Evolutionary conservation across 1,140 invertebrate genomes (phyloP), one percentile per base, ranked within the genome.

Genomic region (Pseudoatta argentina): DNA sequence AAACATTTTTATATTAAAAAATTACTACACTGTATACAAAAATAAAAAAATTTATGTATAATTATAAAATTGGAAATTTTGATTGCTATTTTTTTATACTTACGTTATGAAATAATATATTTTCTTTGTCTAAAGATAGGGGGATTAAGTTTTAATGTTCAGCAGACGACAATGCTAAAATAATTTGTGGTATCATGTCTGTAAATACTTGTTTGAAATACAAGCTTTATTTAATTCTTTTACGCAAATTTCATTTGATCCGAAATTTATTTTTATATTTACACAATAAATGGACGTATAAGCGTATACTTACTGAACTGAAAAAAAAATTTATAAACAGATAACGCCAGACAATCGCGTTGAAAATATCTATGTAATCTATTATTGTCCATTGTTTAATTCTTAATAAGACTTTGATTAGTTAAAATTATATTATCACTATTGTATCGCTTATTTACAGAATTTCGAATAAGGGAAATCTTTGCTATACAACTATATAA

Each of bases 251-350:
- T 72, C 0, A 24, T 51, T 27, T 24, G 5, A 51, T 5, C 21
- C 0, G 34, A 21, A 21, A 8, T 59, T 75, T 24, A 5, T 76
- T 44, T 24, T 24, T 24, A 1, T 24, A 24, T 24, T 24, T 24
- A 24, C 24, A 27, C 14, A 59, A 59, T 75, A 73, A 73, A 21
- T 73, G 6, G 55, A n/a, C 10, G 14, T 51, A 73, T 55, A 72
- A 53, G 21, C 48, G 14, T 10, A 51, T 53, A 10, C 14, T 18
- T 71, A 7, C 5, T 53, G 21, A n/a, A 34, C 7, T 3, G 14
- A 48, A 6, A n/a, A 48, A n/a, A 44, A 71, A 69, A 69, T 44
- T 24, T 24, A 3, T 67, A 67, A 67, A 67, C 12, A 67, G 30
- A 21, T 44, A 21, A 67, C 4, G 14, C 66, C 3, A 67, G 10